Percentiles rank a stretch among this genome's conserved stretches.
Conservation (phyloP, 2,797 vertebrate genomes). For the Pampus argenteus region DNA sequence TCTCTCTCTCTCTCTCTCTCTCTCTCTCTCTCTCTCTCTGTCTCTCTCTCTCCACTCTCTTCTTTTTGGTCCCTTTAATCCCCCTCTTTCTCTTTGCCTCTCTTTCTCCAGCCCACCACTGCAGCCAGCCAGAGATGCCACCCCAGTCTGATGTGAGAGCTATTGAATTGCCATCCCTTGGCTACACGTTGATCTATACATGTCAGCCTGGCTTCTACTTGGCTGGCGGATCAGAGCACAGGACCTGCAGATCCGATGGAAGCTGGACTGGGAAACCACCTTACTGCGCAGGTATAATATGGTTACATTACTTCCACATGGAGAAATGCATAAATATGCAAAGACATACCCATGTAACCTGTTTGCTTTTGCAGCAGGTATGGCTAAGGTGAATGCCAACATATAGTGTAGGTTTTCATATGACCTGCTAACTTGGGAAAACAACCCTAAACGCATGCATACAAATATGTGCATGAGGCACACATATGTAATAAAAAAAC, state of each 20-base stretch:
- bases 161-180: conserved; percentile 95
- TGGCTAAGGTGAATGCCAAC: not conserved
- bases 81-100: not conserved
- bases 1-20: not conserved
- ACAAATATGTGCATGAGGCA: not conserved
- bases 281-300: conserved; percentile 90
- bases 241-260: conserved; percentile 96
- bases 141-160: conserved; percentile 94
- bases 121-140: conserved; percentile 94
- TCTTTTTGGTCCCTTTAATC: conserved; percentile 30
- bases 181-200: conserved; percentile 98
- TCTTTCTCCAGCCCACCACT: conserved; percentile 91
- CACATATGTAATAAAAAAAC: conserved; percentile 3
- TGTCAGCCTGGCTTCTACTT: conserved; percentile 97
- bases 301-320: not conserved
- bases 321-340: not conserved
- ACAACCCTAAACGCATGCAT: no score
- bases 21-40: not conserved
- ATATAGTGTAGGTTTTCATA: not conserved
- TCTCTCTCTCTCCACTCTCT: not conserved
- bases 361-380: not conserved
- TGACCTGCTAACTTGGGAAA: not conserved
- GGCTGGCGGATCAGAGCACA: conserved; percentile 95
- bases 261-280: conserved; percentile 98
- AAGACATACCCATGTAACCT: not conserved